Evolutionary conservation across 2,888 invertebrate genomes (phyloP).

Genomic region (Tetrapedia diversipes): DNA sequence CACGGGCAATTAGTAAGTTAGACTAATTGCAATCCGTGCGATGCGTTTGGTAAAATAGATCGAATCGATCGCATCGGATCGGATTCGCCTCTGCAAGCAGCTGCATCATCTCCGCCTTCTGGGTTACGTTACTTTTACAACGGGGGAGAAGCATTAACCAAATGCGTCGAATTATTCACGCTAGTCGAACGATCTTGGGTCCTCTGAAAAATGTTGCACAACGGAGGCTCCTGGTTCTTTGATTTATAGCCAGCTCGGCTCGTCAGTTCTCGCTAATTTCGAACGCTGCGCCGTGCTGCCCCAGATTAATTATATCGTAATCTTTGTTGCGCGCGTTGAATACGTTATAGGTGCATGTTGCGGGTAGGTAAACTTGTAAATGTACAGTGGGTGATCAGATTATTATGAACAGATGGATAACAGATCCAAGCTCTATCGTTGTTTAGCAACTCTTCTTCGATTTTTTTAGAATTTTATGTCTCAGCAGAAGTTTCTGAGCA

Average conservation of each 20-base stretch:
- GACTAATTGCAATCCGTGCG: constrained; percentile 26
- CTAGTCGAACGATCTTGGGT: not conserved
- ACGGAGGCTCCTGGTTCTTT: not conserved
- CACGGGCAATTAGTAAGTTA: constrained; percentile 20
- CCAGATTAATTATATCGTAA: constrained; percentile 22
- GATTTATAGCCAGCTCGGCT: constrained; percentile 8
- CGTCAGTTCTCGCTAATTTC: constrained; percentile 10
- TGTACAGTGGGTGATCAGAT: no score
- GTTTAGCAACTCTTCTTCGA: no score
- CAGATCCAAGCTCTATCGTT: no score
- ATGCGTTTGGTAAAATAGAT: not conserved
- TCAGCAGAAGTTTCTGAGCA: no score
- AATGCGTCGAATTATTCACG: not conserved
- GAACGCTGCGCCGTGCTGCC: not conserved
- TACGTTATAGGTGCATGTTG: no score
- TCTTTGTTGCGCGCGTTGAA: constrained; percentile 4
- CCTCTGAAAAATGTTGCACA: not conserved
- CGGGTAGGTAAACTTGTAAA: no score
- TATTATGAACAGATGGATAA: no score
- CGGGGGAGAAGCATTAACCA: constrained; percentile 6
- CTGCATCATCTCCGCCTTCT: no score
- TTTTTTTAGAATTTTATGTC: no score
- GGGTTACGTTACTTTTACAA: not conserved
- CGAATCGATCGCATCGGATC: not conserved
- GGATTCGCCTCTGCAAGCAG: no score